phyloP scores from a whole-genome alignment of 2,113 vertebrate species.

The Atherinomorus stipes region DNA sequence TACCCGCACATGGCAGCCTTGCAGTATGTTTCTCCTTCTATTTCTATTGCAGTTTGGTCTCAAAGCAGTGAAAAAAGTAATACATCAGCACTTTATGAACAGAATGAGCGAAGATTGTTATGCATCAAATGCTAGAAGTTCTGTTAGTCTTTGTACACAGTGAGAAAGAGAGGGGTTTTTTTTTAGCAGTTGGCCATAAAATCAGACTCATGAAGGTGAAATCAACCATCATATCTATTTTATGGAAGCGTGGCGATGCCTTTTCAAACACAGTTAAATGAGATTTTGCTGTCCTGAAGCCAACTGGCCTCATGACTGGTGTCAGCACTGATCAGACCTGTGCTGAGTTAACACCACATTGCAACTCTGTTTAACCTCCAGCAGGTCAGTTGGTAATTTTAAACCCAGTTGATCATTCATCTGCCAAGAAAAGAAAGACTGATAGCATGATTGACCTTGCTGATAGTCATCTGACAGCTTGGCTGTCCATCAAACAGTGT shows the following conservation, averaged over 20 bases:
- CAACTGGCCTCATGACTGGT: slow-evolving; percentile 33
- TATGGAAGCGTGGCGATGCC: slow-evolving; percentile 27
- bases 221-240: slow-evolving; percentile 37
- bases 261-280: slow-evolving; percentile 22
- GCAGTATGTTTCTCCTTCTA: neutral
- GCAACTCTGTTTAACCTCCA: slow-evolving; percentile 35
- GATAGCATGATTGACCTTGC: slow-evolving; percentile 29
- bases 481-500: slow-evolving; percentile 27
- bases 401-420: slow-evolving; percentile 28
- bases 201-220: slow-evolving; percentile 22
- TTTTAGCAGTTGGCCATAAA: slow-evolving; percentile 1
- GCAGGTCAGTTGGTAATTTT: slow-evolving; percentile 39
- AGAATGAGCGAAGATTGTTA: neutral
- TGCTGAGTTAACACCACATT: slow-evolving; percentile 10
- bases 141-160: neutral
- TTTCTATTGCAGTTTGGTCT: slow-evolving; percentile 5
- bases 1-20: neutral
- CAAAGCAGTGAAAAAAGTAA: slow-evolving; percentile 1
- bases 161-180: neutral
- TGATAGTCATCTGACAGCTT: slow-evolving; percentile 22
- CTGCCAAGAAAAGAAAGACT: slow-evolving; percentile 14
- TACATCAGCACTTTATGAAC: neutral
- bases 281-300: slow-evolving; percentile 21
- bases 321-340: slow-evolving; percentile 36
- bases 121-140: neutral